These are phyloP conservation scores for Macroglossus sobrinus DNA, from an alignment of 2,113 vertebrate genomes.

Conservation along the genomic window DNA sequence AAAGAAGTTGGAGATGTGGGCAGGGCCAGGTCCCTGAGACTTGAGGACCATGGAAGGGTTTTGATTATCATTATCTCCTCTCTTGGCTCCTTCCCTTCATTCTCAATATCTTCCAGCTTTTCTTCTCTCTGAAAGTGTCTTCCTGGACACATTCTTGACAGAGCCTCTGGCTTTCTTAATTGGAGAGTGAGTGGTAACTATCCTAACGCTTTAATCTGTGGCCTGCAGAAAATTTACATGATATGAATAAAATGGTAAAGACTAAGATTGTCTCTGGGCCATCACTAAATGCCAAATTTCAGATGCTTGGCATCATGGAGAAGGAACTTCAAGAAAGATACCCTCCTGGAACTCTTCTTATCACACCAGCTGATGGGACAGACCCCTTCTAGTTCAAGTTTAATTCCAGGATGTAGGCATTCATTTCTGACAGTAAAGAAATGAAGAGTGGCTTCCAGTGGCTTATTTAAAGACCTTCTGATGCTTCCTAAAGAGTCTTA, in stretches of 20 bases:
- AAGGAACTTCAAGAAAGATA: not conserved
- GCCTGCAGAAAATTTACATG: not conserved
- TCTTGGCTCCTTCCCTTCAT: not conserved
- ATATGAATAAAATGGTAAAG: not conserved
- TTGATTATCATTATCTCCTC: not conserved
- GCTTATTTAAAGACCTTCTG: not conserved
- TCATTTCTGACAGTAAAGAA: not conserved
- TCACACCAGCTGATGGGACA: not conserved
- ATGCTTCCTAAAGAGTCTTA: not conserved
- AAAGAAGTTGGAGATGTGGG: not conserved
- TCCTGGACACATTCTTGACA: not conserved
- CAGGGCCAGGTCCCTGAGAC: not conserved
- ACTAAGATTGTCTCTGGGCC: not conserved
- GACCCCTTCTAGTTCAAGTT: not conserved
- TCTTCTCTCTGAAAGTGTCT: not conserved
- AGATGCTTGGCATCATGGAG: not conserved
- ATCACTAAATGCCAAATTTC: not conserved
- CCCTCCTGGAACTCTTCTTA: not conserved
- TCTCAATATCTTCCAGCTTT: rapidly evolving
- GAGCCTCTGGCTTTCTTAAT: not conserved
- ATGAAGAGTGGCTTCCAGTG: not conserved
- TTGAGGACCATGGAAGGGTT: rapidly evolving
- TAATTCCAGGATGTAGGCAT: not conserved
- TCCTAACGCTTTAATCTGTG: not conserved
- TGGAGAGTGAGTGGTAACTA: not conserved